Conservation (phyloP, 2,888 invertebrate genomes). For the Ferdinandea cuprea region DNA sequence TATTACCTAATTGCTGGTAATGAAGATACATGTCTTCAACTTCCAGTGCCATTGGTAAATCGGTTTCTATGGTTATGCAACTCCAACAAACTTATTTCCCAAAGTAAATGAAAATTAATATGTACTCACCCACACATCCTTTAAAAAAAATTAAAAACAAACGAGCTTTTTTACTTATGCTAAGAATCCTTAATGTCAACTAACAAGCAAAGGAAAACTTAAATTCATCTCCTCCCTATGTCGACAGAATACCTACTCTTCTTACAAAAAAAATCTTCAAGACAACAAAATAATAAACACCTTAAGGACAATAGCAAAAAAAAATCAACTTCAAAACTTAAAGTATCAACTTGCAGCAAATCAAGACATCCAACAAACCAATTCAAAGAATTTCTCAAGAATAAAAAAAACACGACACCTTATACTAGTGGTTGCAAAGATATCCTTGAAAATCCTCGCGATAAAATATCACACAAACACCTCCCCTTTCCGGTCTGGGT, state of each 20-base stretch:
- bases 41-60: no score
- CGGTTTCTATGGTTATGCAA: no score
- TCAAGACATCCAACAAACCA: constrained; percentile 45
- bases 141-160: no score
- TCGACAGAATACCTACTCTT: constrained; percentile 4
- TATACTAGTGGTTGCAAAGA: constrained; percentile 36
- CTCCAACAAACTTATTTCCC: no score
- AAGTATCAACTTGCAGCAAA: constrained; percentile 38
- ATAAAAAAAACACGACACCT: constrained; percentile 24
- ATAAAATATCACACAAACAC: constrained; percentile 41
- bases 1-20: no score
- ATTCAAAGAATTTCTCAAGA: constrained; percentile 23
- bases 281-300: neutral
- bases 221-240: constrained; percentile 19
- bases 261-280: neutral
- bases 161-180: neutral
- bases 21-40: no score
- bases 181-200: constrained; percentile 6
- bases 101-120: neutral
- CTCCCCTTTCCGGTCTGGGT: neutral
- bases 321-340: constrained; percentile 29
- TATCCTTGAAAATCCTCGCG: constrained; percentile 46
- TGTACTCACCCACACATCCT: neutral
- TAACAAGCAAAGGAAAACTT: constrained; percentile 16
- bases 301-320: neutral